Evolutionary conservation across 2,888 invertebrate species (phyloP), one percentile per base, ranked within the genome.

Genomic region (Geotrupes spiniger): DNA sequence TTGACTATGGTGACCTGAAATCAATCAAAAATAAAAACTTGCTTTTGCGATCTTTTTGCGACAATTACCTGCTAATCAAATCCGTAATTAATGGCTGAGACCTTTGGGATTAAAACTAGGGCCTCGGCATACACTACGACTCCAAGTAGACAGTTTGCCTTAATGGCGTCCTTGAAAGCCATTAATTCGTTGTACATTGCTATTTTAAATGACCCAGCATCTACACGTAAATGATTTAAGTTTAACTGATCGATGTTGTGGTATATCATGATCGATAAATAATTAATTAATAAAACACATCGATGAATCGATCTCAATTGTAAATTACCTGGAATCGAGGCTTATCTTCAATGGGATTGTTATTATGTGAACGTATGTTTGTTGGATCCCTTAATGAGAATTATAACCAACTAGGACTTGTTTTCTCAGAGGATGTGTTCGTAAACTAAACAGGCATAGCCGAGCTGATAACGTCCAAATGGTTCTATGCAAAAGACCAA

Each of bases 341-440:
- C 87, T 57, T 85, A 74, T 99, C 99, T 62, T 92, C 90, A 58
- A 99, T 87, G 4, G 96, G 90, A 72, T 99, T 99, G 72, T 94
- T 95, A 50, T 74, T 99, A 98, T 1, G 80, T 77, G 43, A 99
- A 77, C 0, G 95, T 93, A 74, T 98, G 93, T 70, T 93, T 94
- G 73, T 96, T 97, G 11, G 98, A 97, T 6, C 95, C 99, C 73
- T 97, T 97, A 61, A 99, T 83, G 27, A 99, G 79, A 62, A 99
- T 88, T 0, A 99, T 99, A 0, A 99, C 99, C 2, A 97, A 97
- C 62, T 83, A 85, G 0, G 84, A 99, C 70, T 99, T 99, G 52
- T 92, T 93, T 76, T 99, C 99, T 11, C 98, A 99, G 71, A 99
- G 79, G 38, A 97, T 88, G 70, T 97, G 95, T 73, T 99, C 99